Evolutionary conservation across 2,888 invertebrate genomes (phyloP).

Genomic region (Salticus scenicus): DNA sequence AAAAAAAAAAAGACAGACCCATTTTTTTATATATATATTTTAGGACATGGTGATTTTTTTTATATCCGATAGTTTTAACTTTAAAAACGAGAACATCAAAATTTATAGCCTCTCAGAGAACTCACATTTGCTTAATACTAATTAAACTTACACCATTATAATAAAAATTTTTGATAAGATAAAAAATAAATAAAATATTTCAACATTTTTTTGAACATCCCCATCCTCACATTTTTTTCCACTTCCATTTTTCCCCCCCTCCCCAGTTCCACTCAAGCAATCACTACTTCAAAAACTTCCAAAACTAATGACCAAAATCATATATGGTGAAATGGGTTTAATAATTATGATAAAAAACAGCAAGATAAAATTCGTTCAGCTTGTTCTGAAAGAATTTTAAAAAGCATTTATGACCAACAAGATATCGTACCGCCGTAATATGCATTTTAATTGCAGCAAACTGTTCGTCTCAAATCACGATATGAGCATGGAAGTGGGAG

Average conservation of each 20-base stretch:
- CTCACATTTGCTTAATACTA: neutral
- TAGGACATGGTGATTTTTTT: too few species aligned
- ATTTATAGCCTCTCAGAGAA: slow-evolving; percentile 5
- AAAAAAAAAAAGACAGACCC: too few species aligned
- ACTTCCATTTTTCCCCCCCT: neutral
- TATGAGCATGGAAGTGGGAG: neutral
- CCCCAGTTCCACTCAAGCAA: neutral
- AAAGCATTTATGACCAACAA: neutral
- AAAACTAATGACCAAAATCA: neutral
- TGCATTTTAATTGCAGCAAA: neutral
- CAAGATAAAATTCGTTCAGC: neutral
- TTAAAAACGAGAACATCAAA: slow-evolving; percentile 3
- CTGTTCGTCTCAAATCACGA: slow-evolving; percentile 6
- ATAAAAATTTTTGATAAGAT: slow-evolving; percentile 1
- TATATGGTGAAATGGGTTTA: neutral
- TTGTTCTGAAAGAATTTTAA: neutral
- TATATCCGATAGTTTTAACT: too few species aligned
- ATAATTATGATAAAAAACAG: neutral
- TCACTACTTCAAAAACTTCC: neutral
- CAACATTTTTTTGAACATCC: neutral
- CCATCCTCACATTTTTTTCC: neutral
- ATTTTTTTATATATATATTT: too few species aligned
- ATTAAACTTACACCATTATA: neutral
- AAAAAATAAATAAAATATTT: neutral
- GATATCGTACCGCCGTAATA: neutral